Conservation (phyloP, 53 echinoderm and acorn worm species). For the Echinometra lucunter region DNA sequence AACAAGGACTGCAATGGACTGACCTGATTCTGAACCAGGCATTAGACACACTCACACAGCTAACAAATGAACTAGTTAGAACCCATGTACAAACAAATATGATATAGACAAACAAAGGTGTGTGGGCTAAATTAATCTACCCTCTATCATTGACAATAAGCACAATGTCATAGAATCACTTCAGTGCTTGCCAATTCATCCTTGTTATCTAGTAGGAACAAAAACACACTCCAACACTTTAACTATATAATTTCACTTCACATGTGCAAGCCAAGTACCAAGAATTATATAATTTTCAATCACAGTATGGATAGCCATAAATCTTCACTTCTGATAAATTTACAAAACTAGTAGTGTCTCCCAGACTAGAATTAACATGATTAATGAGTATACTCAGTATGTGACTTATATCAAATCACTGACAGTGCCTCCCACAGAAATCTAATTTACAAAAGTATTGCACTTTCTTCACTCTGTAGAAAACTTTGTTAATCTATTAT, state of each 20-base stretch:
- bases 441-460: no score
- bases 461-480: no score
- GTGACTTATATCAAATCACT: no score
- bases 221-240: neutral
- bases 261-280: no score
- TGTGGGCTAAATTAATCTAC: neutral
- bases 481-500: neutral
- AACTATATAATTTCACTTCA: neutral
- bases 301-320: neutral
- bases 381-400: no score
- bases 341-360: neutral
- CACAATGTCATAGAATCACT: neutral
- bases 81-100: neutral
- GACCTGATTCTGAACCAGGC: neutral
- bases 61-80: neutral
- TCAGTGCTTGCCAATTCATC: neutral
- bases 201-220: no score
- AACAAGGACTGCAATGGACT: neutral
- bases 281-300: neutral
- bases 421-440: no score
- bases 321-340: neutral
- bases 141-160: neutral
- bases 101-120: slow-evolving; percentile 1
- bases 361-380: no score
- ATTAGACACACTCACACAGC: neutral